Percentiles rank a stretch among this genome's conserved stretches.
Evolutionary conservation across 1,140 invertebrate species (phyloP).

Genomic region (Aphaenogaster rudis): DNA sequence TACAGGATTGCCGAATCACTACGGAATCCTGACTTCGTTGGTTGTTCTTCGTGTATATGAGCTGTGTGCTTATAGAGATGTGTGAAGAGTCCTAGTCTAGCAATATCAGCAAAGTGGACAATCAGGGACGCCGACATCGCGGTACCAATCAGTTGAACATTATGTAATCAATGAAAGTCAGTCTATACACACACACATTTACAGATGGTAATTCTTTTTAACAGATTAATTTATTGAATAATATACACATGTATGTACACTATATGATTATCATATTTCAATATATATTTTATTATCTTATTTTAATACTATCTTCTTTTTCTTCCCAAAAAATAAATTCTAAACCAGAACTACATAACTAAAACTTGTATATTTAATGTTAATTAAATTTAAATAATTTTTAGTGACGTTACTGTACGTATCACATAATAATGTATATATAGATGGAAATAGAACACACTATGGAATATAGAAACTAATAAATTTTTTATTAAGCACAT

Average conservation of each 20-base stretch:
- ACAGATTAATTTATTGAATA: not conserved
- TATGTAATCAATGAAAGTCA: slow-evolving; percentile 1
- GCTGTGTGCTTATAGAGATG: not conserved
- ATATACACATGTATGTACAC: not conserved
- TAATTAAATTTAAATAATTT: slow-evolving; percentile 8
- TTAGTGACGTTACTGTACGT: not conserved
- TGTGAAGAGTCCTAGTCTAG: not conserved
- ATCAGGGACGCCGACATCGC: not conserved
- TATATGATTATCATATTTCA: not conserved
- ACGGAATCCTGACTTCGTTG: slow-evolving; percentile 62
- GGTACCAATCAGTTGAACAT: not conserved
- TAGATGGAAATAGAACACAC: not conserved
- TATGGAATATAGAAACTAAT: not conserved
- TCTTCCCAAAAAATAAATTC: slow-evolving; percentile 2
- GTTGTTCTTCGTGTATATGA: slow-evolving; percentile 21
- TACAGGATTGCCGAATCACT: slow-evolving; percentile 79
- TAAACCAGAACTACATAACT: not conserved
- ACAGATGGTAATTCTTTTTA: not conserved
- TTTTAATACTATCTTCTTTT: not conserved
- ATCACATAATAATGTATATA: not conserved
- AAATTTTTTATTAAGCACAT: not conserved
- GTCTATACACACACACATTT: not conserved
- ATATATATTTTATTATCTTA: not conserved
- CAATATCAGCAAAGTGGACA: slow-evolving; percentile 27
- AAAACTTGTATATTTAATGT: not conserved